These are phyloP conservation scores for Carassius carassius DNA, from an alignment of 2,113 vertebrate species.

Conservation along the genomic window DNA sequence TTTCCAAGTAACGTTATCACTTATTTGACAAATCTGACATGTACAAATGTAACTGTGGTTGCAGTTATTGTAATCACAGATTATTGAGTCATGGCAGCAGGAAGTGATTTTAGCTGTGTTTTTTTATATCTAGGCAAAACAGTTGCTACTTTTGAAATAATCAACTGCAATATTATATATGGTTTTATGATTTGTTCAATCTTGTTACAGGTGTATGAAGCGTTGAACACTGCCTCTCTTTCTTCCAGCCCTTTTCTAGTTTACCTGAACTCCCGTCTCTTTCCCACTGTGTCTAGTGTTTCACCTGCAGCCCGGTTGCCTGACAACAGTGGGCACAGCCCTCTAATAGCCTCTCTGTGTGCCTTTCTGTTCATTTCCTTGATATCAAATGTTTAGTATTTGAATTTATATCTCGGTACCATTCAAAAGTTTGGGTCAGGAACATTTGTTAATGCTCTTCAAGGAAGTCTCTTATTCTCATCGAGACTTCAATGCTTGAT, in stretches of 20 bases:
- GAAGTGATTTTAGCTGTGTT: neutral
- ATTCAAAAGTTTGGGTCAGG: no score
- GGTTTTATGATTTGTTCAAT: neutral
- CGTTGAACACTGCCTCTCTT: neutral
- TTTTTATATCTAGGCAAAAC: constrained; percentile 46
- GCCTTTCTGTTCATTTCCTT: no score
- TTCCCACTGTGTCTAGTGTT: neutral
- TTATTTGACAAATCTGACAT: neutral
- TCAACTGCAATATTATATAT: constrained; percentile 16
- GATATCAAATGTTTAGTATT: no score
- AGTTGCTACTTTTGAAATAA: constrained; percentile 35
- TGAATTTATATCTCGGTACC: no score
- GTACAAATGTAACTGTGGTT: neutral
- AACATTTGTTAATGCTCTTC: no score
- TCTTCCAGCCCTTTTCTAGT: neutral
- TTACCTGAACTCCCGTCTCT: neutral
- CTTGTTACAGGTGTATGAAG: neutral
- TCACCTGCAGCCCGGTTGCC: constrained; percentile 57
- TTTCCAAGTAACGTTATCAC: neutral
- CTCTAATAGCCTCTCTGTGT: constrained; percentile 19
- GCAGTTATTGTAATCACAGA: neutral
- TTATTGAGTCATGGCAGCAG: neutral
- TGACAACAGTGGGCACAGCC: constrained; percentile 54
- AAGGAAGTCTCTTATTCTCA: no score
- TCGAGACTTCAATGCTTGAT: no score